Percentiles rank a stretch among this genome's conserved stretches.
These are phyloP conservation scores for Arion vulgaris DNA, from an alignment of 1,140 invertebrate genomes.

Conservation along the genomic window DNA sequence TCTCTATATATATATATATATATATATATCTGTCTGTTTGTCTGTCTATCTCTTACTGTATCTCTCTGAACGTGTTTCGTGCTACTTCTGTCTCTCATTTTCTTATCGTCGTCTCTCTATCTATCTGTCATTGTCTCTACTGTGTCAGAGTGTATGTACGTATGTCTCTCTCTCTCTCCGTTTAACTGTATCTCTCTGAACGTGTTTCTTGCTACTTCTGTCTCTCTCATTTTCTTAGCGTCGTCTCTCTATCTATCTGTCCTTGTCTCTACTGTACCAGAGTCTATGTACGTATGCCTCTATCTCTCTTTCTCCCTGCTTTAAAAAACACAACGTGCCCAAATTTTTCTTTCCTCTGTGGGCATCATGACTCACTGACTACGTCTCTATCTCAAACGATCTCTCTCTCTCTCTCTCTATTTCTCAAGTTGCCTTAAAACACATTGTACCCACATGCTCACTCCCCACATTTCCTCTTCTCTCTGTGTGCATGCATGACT, in stretches of 20 bases:
- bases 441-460: no score
- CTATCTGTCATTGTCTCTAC: slow-evolving; percentile 1
- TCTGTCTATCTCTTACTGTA: no score
- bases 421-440: no score
- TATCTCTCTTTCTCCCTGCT: background rate
- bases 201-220: background rate
- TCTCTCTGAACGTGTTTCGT: background rate
- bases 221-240: background rate
- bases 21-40: no score
- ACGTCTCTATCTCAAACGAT: no score
- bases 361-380: no score
- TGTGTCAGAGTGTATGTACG: background rate
- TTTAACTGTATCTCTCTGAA: background rate
- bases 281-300: background rate
- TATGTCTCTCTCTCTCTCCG: background rate
- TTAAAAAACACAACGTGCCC: background rate
- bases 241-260: background rate
- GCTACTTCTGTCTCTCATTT: background rate
- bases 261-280: no score
- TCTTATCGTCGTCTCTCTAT: background rate
- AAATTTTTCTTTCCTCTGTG: background rate
- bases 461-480: no score
- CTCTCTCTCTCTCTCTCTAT: no score
- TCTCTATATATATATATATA: no score
- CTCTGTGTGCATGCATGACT: no score